Base-by-base conservation (phyloP, 1,140 invertebrate species). In the Vanessa atalanta region DNA sequence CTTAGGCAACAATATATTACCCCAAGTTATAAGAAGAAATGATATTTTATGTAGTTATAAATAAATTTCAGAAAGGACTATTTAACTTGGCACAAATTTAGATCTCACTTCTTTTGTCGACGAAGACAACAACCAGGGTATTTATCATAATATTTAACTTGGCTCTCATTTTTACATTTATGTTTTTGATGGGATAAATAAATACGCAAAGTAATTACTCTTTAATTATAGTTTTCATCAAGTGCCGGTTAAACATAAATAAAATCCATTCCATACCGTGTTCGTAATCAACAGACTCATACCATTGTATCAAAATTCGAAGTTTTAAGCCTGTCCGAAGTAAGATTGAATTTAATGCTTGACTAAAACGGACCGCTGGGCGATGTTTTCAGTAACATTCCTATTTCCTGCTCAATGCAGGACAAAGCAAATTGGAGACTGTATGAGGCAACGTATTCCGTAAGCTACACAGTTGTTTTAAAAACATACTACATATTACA, bases 341-440 rank as follows among this genome's bases (percentile, higher is more conserved):
- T 12, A 16, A 57, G 53, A 57, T 23, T 57, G 20, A 57, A 57
- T 57, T 57, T 26, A 23, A 57, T 57, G 53, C 12, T 57, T 20
- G 8, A 13, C 53, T 23, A 57, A 57, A 57, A 23, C 20, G 16
- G 9, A 23, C 53, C 53, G 16, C 20, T 53, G 51, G 20, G 8
- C 53, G 9, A 23, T 57, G 53, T 57, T 57, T 57, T 23, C 53
- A 23, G 20, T 20, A 57, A 57, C 53, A 57, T 57, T 57, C 20
- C 53, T 57, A 11, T 57, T 57, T 57, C 53, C 53, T 57, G n/a
- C n/a, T 53, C 51, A 57, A 11, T 23, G 53, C 23, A 26, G 23
- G 23, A 57, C 53, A 57, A 57, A 57, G 53, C 53, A 23, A 57
- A 57, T 57, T 57, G 16, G 53, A 57, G 53, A 31, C n/a, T 57